Evolutionary conservation across 2,797 vertebrate genomes (phyloP).

Genomic region (Pangasius mekongensis): DNA sequence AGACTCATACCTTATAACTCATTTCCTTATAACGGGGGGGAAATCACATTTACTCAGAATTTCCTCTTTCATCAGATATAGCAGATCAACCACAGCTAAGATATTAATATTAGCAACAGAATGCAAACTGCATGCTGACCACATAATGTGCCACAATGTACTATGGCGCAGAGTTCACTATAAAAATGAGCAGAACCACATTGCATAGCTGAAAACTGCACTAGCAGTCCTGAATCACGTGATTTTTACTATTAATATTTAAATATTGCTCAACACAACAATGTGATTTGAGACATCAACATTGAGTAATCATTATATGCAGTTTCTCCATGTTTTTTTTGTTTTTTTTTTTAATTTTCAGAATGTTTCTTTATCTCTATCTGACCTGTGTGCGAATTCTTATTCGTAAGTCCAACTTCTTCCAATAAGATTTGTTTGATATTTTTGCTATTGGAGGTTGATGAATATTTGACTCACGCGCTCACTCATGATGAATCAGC

Average conservation of each 20-base stretch:
- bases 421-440: background rate
- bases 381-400: background rate
- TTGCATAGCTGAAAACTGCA: background rate
- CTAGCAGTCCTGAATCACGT: background rate
- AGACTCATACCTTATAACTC: too few relatives aligned
- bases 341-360: background rate
- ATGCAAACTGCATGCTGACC: background rate
- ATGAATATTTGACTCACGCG: conserved; percentile 25
- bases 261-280: background rate
- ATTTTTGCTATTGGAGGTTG: conserved; percentile 23
- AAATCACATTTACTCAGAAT: background rate
- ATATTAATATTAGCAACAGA: background rate
- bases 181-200: background rate
- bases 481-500: conserved; percentile 29
- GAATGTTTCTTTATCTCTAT: background rate
- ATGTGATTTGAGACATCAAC: background rate
- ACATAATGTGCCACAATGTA: background rate
- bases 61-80: background rate
- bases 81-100: conserved; percentile 1
- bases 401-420: background rate
- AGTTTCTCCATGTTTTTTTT: background rate
- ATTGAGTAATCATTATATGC: background rate
- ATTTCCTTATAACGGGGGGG: background rate
- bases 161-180: background rate
- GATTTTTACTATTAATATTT: background rate